Evolutionary conservation across 2,113 vertebrate species (phyloP).

Genomic region (Brevimyrus niger): DNA sequence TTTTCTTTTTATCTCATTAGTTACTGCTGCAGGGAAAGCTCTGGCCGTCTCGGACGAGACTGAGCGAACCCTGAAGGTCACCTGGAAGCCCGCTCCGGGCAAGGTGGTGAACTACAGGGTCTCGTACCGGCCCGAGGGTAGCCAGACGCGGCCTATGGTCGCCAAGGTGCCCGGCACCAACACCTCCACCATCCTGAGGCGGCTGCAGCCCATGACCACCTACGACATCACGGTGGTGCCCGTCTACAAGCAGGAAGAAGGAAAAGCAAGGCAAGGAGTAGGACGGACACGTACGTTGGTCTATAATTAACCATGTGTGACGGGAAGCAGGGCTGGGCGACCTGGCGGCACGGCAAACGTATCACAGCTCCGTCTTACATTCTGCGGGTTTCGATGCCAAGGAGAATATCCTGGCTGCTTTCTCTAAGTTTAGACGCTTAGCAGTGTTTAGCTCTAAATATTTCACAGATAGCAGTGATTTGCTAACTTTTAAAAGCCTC

Average conservation of each 20-base stretch:
- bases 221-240: slow-evolving; percentile 85
- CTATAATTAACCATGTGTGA: slow-evolving; percentile 5
- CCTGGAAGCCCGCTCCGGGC: slow-evolving; percentile 83
- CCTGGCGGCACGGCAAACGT: not conserved
- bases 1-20: slow-evolving; percentile 46
- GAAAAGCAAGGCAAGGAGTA: slow-evolving; percentile 80
- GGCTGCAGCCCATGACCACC: slow-evolving; percentile 77
- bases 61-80: slow-evolving; percentile 80
- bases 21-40: slow-evolving; percentile 67
- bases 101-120: slow-evolving; percentile 84
- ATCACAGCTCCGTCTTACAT: not conserved
- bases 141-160: slow-evolving; percentile 74
- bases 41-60: slow-evolving; percentile 83
- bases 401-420: not conserved
- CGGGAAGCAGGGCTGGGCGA: not conserved
- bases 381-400: not conserved
- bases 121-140: slow-evolving; percentile 71
- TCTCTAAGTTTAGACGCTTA: not conserved
- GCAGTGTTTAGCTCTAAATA: not conserved
- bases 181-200: slow-evolving; percentile 69
- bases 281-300: slow-evolving; percentile 84
- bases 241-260: slow-evolving; percentile 79
- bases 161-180: slow-evolving; percentile 71
- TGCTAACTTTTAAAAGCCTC: not conserved
- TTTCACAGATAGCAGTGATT: not conserved